Conservation (phyloP, 2,888 invertebrate genomes). For the Cryptocephalus moraei region DNA sequence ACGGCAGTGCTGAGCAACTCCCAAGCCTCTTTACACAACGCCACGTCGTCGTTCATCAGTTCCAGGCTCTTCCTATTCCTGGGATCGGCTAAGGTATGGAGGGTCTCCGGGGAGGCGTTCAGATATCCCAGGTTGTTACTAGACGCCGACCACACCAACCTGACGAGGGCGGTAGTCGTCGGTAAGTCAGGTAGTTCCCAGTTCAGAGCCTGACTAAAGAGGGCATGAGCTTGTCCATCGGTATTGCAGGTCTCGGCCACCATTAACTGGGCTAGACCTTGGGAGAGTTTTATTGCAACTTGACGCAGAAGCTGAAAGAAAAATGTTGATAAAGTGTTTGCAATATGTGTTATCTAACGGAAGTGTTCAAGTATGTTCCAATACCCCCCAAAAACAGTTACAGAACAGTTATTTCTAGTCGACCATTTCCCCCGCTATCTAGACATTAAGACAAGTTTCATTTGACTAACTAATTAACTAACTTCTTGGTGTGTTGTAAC, state of each 20-base stretch:
- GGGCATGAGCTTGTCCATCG: conserved; percentile 27
- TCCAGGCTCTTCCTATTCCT: conserved; percentile 46
- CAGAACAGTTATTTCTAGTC: too few relatives aligned
- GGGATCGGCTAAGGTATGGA: conserved; percentile 56
- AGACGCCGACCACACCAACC: conserved; percentile 70
- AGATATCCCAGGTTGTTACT: conserved; percentile 54
- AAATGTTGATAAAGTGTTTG: too few relatives aligned
- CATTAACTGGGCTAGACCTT: conserved; percentile 60
- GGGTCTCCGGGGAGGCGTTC: conserved; percentile 48
- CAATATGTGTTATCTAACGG: too few relatives aligned
- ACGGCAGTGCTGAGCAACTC: conserved; percentile 86
- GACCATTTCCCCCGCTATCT: too few relatives aligned
- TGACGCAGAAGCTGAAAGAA: conserved; percentile 48
- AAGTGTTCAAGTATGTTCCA: too few relatives aligned
- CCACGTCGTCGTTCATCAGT: conserved; percentile 32
- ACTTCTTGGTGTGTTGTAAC: too few relatives aligned
- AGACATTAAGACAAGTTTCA: too few relatives aligned
- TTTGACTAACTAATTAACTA: too few relatives aligned
- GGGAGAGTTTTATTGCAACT: conserved; percentile 75
- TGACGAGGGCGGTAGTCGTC: conserved; percentile 64
- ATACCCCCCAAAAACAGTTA: too few relatives aligned
- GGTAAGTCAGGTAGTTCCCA: conserved; percentile 64
- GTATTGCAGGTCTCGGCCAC: conserved; percentile 25
- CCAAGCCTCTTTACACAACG: conserved; percentile 75
- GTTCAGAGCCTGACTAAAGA: conserved; percentile 51